Base-by-base conservation (phyloP, 2,797 vertebrate genomes). In the Pseudochirops cupreus region DNA sequence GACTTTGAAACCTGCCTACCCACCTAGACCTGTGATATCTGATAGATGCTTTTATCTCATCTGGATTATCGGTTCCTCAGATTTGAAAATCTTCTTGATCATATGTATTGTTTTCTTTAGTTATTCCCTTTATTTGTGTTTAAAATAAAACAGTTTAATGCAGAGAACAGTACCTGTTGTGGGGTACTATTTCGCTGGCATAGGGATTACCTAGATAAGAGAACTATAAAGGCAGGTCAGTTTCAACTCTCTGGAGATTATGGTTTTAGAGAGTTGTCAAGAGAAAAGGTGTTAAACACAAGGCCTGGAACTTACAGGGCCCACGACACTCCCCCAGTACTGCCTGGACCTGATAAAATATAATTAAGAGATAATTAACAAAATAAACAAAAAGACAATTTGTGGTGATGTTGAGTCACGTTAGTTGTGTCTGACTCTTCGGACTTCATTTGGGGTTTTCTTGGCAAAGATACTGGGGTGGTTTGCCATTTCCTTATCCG, bases 21-120 rank as follows among this genome's bases (percentile, higher is more conserved):
- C 56, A 93, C 94, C 91, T 95, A 89, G 91, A 97, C 46, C 52
- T 56, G n/a, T 13, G 58, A 18, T 90, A 93, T 92, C 39, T 50
- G 39, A 9, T 87, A 7, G 10, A 24, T 87, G 21, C 74, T 33
- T 87, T 87, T 46, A 50, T 50, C 39, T 87, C 74, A 87, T 10
- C 74, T 87, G 21, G 9, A 87, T 87, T 46, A 87, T 87, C 50
- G 39, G 24, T 87, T 87, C 74, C 21, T 26, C 21, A 87, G 39
- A 87, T 87, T 87, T 87, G 39, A 87, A 87, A 87, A 87, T 50
- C 39, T 46, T 82, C 67, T 87, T 87, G 21, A 87, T 87, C 7
- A 50, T 50, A 50, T 46, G 0, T 39, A 46, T 87, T 87, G n/a
- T 87, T 87, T 87, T 11, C 74, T 87, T 87, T 87, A 46, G 33